Conservation (phyloP, 2,113 vertebrate genomes). For the Glaucidium brasilianum region DNA sequence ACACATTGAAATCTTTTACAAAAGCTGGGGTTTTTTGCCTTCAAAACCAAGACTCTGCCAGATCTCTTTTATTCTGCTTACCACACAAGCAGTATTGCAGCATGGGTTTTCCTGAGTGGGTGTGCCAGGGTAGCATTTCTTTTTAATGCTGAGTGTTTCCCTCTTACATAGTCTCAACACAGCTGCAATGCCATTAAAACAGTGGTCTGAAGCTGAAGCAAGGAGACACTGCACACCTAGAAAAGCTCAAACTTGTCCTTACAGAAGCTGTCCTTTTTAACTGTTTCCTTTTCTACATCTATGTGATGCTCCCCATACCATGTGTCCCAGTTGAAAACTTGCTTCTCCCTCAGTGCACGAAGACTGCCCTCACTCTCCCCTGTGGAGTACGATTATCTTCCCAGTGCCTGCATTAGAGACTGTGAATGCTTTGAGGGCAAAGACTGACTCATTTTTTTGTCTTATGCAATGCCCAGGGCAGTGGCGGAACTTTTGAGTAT, state of each 20-base stretch:
- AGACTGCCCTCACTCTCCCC: background rate
- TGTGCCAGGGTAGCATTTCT: background rate
- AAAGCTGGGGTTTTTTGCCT: background rate
- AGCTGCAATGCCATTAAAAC: background rate
- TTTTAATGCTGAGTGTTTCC: background rate
- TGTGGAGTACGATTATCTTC: background rate
- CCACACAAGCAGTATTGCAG: constrained; percentile 9
- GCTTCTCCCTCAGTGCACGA: background rate
- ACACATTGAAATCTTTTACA: constrained; percentile 22
- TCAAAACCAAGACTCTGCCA: background rate
- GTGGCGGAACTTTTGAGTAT: background rate
- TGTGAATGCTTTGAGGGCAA: background rate
- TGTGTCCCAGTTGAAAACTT: background rate
- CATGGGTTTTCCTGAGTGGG: background rate
- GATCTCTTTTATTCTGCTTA: background rate
- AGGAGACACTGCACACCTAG: background rate
- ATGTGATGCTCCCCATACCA: background rate
- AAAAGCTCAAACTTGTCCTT: background rate
- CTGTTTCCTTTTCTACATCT: background rate
- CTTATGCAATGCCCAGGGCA: background rate
- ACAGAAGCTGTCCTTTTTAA: background rate
- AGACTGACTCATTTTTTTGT: background rate
- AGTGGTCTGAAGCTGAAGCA: background rate
- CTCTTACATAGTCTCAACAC: background rate
- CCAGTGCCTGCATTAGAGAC: background rate